Evolutionary conservation across 2,113 vertebrate genomes (phyloP), one percentile per base, ranked within the genome.

Genomic region (Acinonyx jubatus): DNA sequence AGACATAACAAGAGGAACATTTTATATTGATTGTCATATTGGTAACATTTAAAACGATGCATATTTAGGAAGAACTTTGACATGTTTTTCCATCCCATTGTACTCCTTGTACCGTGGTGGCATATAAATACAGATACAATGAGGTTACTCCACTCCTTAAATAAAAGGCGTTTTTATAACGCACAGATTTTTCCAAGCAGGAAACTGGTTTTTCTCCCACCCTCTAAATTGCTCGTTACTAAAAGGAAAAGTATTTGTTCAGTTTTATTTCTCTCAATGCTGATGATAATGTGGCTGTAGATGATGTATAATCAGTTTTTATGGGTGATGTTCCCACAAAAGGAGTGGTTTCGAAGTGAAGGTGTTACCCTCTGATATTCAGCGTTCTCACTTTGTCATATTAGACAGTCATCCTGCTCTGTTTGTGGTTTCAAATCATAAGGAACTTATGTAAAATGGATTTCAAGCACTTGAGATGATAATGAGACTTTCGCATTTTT

Each of bases 241-340:
- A 96, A 98, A 95, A 96, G 71, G 91, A 71, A 69, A 91, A 52
- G 48, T 98, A 89, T 98, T 98, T 98, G 97, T 95, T 98, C 91
- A 97, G 94, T 96, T 97, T 97, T 97, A 96, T 96, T 89, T 79
- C 94, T 97, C 92, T 86, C 84, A 21, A 27, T 57, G 65, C 71
- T 68, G 52, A n/a, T 96, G 97, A 95, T 87, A 96, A 83, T 76
- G 86, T 94, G 81, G 61, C 94, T 82, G 18, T 95, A 85, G 94
- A 71, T 95, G 92, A 74, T 88, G 80, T 97, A 94, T 88, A 89
- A 97, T 93, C 78, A 73, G 92, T 81, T 97, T 98, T 98, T 98
- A 97, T 97, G 97, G 95, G 31, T 55, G 76, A 96, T 98, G 73
- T 96, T 98, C 90, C 41, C 95, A 94, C 76, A 89, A 78, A 55